Evolutionary conservation across 2,113 vertebrate species (phyloP).

Genomic region (Oncorhynchus keta): DNA sequence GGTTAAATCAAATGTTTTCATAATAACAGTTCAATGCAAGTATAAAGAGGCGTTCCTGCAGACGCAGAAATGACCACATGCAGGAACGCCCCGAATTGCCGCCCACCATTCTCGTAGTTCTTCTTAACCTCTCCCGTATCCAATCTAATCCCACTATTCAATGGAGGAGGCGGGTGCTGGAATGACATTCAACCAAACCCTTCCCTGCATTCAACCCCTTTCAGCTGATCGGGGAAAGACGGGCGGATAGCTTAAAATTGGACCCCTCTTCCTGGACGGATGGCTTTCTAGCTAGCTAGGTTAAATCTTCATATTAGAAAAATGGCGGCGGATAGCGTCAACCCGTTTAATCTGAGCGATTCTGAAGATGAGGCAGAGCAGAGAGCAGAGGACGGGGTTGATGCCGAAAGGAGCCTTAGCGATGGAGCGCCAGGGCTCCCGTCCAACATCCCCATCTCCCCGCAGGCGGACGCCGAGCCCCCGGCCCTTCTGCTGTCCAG

Average conservation of each 20-base stretch:
- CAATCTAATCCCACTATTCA: constrained; percentile 41
- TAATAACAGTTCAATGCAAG: too few relatives aligned
- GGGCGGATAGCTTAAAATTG: background rate
- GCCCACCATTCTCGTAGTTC: background rate
- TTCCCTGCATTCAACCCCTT: background rate
- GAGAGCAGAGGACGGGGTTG: constrained; percentile 65
- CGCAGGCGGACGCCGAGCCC: constrained; percentile 71
- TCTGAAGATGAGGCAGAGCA: constrained; percentile 88
- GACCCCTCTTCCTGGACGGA: too few relatives aligned
- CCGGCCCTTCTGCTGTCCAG: constrained; percentile 63
- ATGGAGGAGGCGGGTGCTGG: constrained; percentile 41
- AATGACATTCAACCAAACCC: constrained; percentile 11
- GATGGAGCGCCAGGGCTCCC: constrained; percentile 69
- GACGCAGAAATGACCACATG: too few relatives aligned
- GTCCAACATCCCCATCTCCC: constrained; percentile 74
- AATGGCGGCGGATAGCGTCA: constrained; percentile 83
- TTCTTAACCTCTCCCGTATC: constrained; percentile 13
- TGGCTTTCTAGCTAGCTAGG: constrained; percentile 29
- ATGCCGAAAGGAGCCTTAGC: constrained; percentile 67
- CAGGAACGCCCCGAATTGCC: too few relatives aligned
- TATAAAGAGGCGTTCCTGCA: too few relatives aligned
- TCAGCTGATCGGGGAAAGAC: background rate
- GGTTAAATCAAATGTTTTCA: too few relatives aligned
- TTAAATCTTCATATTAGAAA: constrained; percentile 56
- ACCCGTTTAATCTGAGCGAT: constrained; percentile 91